Base-by-base conservation (phyloP, 2,113 vertebrate species). In the Todiramphus chloris region DNA sequence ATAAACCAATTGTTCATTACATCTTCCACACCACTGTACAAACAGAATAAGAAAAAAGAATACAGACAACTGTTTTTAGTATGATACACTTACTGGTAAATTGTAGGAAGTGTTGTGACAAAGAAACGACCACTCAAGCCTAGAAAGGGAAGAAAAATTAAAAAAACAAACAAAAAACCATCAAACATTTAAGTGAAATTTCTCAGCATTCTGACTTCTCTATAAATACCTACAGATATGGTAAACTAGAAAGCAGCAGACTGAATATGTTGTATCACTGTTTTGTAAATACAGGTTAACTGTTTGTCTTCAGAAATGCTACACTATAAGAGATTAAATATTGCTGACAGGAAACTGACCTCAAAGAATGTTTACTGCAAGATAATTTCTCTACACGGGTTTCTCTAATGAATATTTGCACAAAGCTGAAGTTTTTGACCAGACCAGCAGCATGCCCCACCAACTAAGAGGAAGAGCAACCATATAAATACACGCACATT, bases 121-220 rank as follows among this genome's bases (percentile, higher is more conserved):
- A 99, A 98, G 96, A 99, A 99, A 82, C 98, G 98, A 89, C 99
- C 99, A 79, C 98, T 99, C 97, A 99, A 95, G 92, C 99, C 99
- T 99, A 92, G 83, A 92, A 91, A 93, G n/a, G 77, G 85, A 91
- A 67, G 74, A 91, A 92, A 89, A 85, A 82, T 14, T 6, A 63
- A 19, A 27, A 58, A 91, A 51, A 51, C 23, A 51, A 50, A 46
- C 16, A 46, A 46, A 19, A 18, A 24, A 24, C 48, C 11, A 91
- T 83, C 35, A 83, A 91, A 86, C 11, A 7, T 13, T 59, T 86
- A 33, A 43, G 20, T 44, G 72, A 67, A 74, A 64, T 51, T 74
- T 44, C 68, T 67, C 50, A 88, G 59, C 56, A 75, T 90, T 70
- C 48, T 70, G 33, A 88, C 14, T 92, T 75, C 30, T 5, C 48